These are phyloP conservation scores for Epirrita christyi DNA, from an alignment of 2,888 invertebrate genomes.

Conservation along the genomic window DNA sequence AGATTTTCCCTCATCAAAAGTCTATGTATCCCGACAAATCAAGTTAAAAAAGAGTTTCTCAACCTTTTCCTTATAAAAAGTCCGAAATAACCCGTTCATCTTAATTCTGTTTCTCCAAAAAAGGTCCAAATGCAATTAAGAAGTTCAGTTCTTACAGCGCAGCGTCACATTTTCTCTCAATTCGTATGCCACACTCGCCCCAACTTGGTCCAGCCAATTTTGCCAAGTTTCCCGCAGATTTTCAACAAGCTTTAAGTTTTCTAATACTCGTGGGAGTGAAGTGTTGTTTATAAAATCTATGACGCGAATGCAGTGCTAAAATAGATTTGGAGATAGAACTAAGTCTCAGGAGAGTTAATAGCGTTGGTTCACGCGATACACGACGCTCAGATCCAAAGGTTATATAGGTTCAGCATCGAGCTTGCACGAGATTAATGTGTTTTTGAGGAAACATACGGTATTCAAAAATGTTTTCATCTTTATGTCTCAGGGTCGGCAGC, in stretches of 20 bases:
- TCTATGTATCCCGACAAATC: constrained; percentile 18
- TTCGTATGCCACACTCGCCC: constrained; percentile 39
- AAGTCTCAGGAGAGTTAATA: background rate
- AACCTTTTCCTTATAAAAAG: constrained; percentile 27
- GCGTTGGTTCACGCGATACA: too few species aligned
- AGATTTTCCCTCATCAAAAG: constrained; percentile 14
- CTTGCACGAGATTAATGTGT: too few species aligned
- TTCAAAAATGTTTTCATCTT: too few species aligned
- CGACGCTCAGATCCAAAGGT: too few species aligned
- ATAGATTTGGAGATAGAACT: background rate
- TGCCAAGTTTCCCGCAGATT: constrained; percentile 23
- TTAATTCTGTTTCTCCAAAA: constrained; percentile 29
- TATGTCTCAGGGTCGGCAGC: too few species aligned
- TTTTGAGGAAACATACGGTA: too few species aligned
- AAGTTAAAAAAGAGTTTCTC: constrained; percentile 21
- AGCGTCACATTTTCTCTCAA: constrained; percentile 19
- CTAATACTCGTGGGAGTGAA: constrained; percentile 20
- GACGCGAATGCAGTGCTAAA: constrained; percentile 10
- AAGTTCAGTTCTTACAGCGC: constrained; percentile 9
- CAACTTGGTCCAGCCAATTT: constrained; percentile 34
- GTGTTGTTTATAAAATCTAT: constrained; percentile 24
- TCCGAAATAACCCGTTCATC: constrained; percentile 25
- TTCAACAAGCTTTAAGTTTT: constrained; percentile 27
- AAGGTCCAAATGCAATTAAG: constrained; percentile 23
- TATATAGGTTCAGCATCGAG: too few species aligned